Conservation (phyloP, 2,113 vertebrate genomes). For the Bucco capensis region DNA sequence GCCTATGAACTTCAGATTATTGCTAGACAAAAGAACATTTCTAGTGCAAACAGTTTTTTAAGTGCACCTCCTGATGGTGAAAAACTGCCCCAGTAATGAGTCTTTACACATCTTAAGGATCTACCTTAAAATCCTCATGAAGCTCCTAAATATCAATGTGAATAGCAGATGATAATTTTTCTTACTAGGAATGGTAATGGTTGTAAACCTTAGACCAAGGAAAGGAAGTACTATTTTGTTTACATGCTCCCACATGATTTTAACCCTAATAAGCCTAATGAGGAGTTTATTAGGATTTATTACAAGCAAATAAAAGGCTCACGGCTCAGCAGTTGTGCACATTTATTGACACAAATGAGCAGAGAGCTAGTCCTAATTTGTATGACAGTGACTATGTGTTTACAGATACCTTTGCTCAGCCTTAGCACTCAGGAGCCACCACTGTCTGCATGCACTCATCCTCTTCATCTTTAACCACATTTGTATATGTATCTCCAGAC, state of each 20-base stretch:
- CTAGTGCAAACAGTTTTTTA: not conserved
- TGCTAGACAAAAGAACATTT: not conserved
- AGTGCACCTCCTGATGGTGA: not conserved
- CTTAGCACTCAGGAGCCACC: not conserved
- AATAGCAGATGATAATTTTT: not conserved
- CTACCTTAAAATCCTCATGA: not conserved
- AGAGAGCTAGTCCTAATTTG: not conserved
- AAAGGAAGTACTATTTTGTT: not conserved
- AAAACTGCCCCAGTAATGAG: not conserved
- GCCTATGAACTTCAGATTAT: not conserved
- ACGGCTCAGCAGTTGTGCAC: not conserved
- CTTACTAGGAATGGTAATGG: not conserved
- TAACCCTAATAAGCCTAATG: not conserved
- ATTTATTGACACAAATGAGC: not conserved
- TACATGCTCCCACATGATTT: not conserved
- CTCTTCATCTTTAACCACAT: not conserved
- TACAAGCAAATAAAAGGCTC: not conserved
- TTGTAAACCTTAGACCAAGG: not conserved
- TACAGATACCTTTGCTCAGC: not conserved
- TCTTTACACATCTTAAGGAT: not conserved
- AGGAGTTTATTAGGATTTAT: not conserved
- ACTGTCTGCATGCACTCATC: accelerated
- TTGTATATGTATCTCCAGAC: not conserved
- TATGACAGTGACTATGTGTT: not conserved
- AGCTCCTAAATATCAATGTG: not conserved